Evolutionary conservation across 2,888 invertebrate genomes (phyloP), one percentile per base, ranked within the genome.

Genomic region (Hypercompe scribonia): DNA sequence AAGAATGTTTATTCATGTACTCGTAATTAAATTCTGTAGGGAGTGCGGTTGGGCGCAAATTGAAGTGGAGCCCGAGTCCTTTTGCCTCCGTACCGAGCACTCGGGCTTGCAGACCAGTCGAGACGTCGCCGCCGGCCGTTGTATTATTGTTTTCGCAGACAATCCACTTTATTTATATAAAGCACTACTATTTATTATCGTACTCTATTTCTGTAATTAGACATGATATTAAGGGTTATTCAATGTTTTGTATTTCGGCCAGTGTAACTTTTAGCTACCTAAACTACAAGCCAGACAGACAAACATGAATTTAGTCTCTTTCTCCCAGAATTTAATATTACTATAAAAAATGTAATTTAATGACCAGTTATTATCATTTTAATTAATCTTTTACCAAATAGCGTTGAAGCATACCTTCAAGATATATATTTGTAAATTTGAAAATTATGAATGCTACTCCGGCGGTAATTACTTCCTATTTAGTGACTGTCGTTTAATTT

Each of bases 1-100:
- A 85, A 84, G 69, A 81, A 88, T 90, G 88, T 89, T 88, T 90
- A 89, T 89, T 89, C 88, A 89, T 88, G 87, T 86, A 86, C 80
- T 83, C 82, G 85, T 89, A 90, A 89, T 89, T 88, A 86, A 87
- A 89, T 90, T 89, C 87, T 84, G 86, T 75, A 77, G 79, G 79
- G 80, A 86, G 84, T 83, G 82, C 79, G 83, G 85, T 80, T 85
- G 82, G 79, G 84, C 82, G 86, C 81, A 87, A 89, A 89, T 87
- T 89, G 84, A 84, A 89, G 87, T 87, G 86, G 85, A 85, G 85
- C 82, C 67, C 79, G 61, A 76, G 83, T 78, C 66, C 72, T 68
- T 34, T 33, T 67, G 34, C 36, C 28, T 28, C 65, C 39, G n/a
- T n/a, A n/a, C n/a, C 67, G 69, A 67, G 75, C 66, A 70, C 69